Evolutionary conservation across 2,113 vertebrate genomes (phyloP).

Genomic region (Malurus cyaneus): DNA sequence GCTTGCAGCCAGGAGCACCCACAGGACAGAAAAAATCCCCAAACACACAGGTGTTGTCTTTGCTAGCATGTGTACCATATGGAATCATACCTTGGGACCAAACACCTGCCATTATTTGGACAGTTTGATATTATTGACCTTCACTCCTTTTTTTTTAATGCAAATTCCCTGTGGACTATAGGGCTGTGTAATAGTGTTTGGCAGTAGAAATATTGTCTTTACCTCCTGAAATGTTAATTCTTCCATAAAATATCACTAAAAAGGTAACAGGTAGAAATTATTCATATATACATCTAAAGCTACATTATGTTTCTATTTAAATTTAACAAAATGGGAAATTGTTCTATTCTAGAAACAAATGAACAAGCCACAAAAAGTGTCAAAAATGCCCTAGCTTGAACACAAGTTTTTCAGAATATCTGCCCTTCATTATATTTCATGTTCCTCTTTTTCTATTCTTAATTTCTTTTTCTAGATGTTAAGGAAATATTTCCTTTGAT

Average conservation of each 20-base stretch:
- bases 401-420: background rate
- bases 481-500: background rate
- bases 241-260: background rate
- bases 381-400: background rate
- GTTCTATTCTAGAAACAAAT: background rate
- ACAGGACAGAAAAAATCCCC: background rate
- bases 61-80: background rate
- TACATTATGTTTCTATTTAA: background rate
- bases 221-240: background rate
- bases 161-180: background rate
- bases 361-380: background rate
- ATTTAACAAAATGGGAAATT: background rate
- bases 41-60: background rate
- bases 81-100: background rate
- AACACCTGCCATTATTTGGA: accelerated
- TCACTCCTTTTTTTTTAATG: background rate
- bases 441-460: background rate
- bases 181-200: background rate
- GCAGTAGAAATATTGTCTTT: background rate
- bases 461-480: background rate
- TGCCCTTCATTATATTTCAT: background rate
- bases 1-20: background rate
- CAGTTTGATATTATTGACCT: background rate
- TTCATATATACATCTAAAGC: background rate
- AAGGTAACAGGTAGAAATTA: background rate